Percentiles rank a stretch among this genome's conserved stretches.
Evolutionary conservation across 2,113 vertebrate species (phyloP).

Genomic region (Natator depressus): DNA sequence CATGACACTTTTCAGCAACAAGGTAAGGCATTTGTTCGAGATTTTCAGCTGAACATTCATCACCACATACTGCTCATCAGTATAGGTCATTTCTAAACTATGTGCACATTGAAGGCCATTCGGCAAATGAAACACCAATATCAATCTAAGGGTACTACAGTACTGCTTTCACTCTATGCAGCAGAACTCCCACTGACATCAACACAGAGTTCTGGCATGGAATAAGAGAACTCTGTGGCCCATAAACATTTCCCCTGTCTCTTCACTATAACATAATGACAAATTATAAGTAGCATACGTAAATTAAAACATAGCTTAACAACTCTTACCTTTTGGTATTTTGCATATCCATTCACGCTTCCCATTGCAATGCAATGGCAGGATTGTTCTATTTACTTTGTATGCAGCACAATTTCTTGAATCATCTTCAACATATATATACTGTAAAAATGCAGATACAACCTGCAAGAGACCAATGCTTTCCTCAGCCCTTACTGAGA

Average conservation of each 20-base stretch:
- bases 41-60: background rate
- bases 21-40: background rate
- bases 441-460: conserved; percentile 88
- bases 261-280: background rate
- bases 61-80: background rate
- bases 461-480: conserved; percentile 82
- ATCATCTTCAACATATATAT: conserved; percentile 85
- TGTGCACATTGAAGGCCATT: background rate
- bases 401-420: conserved; percentile 87
- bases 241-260: background rate
- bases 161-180: background rate
- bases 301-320: background rate
- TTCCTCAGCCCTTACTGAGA: conserved; percentile 30
- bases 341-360: conserved; percentile 96
- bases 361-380: conserved; percentile 83
- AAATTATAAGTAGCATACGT: background rate
- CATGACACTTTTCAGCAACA: background rate
- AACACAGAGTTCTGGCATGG: background rate
- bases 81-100: background rate
- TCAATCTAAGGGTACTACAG: rapidly evolving
- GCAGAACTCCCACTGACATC: background rate
- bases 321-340: conserved; percentile 85
- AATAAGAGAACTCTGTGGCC: background rate
- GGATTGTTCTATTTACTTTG: conserved; percentile 82
- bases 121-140: background rate